A percentile compares a stretch with the other conserved stretches of the same genome.
These are phyloP conservation scores for Pinctada fucata DNA, from an alignment of 2,888 invertebrate genomes.

Conservation along the genomic window DNA sequence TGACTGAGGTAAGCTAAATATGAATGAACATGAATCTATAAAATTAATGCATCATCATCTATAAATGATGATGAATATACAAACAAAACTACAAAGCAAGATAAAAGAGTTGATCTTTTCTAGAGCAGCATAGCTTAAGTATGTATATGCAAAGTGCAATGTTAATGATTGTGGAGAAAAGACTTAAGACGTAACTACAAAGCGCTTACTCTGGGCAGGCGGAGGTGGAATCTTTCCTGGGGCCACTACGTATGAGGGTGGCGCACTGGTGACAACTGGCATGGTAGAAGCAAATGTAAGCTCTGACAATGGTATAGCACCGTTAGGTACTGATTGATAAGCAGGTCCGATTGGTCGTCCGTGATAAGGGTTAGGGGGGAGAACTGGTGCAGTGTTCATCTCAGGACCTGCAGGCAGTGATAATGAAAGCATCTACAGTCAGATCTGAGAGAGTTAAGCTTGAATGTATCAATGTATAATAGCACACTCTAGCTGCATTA, in stretches of 20 bases:
- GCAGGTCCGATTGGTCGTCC: slow-evolving; percentile 48
- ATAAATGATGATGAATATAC: no score
- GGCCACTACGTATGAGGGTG: slow-evolving; percentile 39
- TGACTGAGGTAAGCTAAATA: no score
- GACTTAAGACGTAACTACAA: not conserved
- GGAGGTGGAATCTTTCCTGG: slow-evolving; percentile 39
- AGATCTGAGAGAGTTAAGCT: no score
- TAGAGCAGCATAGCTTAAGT: no score
- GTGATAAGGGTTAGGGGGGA: slow-evolving; percentile 50
- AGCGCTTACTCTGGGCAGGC: slow-evolving; percentile 20
- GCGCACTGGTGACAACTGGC: slow-evolving; percentile 40
- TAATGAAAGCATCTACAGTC: not conserved
- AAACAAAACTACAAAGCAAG: no score
- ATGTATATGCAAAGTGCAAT: no score
- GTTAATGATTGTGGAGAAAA: no score
- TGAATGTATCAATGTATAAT: no score
- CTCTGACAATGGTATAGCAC: slow-evolving; percentile 33
- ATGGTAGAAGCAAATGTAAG: slow-evolving; percentile 40
- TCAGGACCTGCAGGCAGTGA: slow-evolving; percentile 39
- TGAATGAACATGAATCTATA: no score
- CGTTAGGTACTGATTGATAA: slow-evolving; percentile 37
- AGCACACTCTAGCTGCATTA: not conserved
- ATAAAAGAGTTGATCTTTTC: no score
- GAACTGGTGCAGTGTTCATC: slow-evolving; percentile 32
- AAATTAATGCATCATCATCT: no score